Evolutionary conservation across 2,113 vertebrate genomes (phyloP).

Genomic region (Centropus bengalensis): DNA sequence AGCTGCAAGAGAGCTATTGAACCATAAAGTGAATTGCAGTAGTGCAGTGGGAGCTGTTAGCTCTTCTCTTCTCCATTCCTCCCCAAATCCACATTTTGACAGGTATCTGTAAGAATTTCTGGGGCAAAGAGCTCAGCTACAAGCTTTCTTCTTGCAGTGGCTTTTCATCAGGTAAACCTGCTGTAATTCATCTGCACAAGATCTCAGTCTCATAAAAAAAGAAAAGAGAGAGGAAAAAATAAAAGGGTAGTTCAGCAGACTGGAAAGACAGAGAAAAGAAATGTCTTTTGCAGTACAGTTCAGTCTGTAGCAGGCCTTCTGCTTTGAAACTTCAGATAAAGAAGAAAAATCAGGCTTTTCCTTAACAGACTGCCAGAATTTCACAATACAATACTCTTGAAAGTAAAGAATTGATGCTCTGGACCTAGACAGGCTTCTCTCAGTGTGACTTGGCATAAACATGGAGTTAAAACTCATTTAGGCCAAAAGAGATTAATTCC

Average conservation of each 20-base stretch:
- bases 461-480: not conserved
- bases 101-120: not conserved
- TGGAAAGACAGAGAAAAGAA: not conserved
- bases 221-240: fast-evolving
- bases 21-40: not conserved
- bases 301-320: not conserved
- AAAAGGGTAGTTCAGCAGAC: not conserved
- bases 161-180: not conserved
- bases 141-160: not conserved
- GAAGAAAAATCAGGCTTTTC: not conserved
- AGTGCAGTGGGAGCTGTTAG: not conserved
- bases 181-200: not conserved
- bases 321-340: not conserved
- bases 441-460: not conserved
- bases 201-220: not conserved
- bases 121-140: not conserved
- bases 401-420: not conserved
- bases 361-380: not conserved
- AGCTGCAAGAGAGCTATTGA: not conserved
- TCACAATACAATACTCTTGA: not conserved
- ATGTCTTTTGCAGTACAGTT: not conserved
- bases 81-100: not conserved
- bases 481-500: not conserved
- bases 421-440: not conserved
- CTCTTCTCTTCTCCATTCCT: not conserved